Conservation (phyloP, 2,113 vertebrate genomes). For the Labeo rohita region DNA sequence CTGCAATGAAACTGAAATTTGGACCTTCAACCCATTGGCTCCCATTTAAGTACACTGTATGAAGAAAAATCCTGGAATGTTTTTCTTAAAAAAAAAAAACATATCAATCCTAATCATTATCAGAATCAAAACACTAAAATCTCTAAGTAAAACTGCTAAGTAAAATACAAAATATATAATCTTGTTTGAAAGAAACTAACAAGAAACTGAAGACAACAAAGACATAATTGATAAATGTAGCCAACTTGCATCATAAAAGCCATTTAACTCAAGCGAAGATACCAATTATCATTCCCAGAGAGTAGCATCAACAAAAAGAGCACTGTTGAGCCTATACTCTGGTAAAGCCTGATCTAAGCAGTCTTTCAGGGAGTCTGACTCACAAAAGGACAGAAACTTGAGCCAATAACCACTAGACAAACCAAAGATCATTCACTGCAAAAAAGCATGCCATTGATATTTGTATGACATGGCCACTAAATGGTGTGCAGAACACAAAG, state of each 20-base stretch:
- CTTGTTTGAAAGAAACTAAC: background rate
- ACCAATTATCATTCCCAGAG: slow-evolving; percentile 22
- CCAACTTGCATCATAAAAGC: slow-evolving; percentile 2
- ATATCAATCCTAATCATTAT: background rate
- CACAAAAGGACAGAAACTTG: slow-evolving; percentile 13
- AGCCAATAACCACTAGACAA: slow-evolving; percentile 12
- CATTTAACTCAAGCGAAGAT: background rate
- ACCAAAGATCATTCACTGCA: background rate
- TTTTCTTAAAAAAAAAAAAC: no score
- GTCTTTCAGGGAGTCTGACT: slow-evolving; percentile 8
- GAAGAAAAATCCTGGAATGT: no score
- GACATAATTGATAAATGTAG: background rate
- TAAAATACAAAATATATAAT: no score
- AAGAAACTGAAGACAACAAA: background rate
- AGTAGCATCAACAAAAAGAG: slow-evolving; percentile 24
- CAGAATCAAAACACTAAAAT: background rate
- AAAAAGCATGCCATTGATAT: background rate
- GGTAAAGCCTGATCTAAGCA: slow-evolving; percentile 4
- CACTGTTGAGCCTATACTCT: slow-evolving; percentile 18
- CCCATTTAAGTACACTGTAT: no score
- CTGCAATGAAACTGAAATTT: no score
- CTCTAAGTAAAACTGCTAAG: no score
- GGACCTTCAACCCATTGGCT: no score
- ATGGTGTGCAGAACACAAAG: background rate
- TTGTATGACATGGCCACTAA: background rate